Evolutionary conservation across 1,140 invertebrate genomes (phyloP), one percentile per base, ranked within the genome.

Genomic region (Trissolcus basalis): DNA sequence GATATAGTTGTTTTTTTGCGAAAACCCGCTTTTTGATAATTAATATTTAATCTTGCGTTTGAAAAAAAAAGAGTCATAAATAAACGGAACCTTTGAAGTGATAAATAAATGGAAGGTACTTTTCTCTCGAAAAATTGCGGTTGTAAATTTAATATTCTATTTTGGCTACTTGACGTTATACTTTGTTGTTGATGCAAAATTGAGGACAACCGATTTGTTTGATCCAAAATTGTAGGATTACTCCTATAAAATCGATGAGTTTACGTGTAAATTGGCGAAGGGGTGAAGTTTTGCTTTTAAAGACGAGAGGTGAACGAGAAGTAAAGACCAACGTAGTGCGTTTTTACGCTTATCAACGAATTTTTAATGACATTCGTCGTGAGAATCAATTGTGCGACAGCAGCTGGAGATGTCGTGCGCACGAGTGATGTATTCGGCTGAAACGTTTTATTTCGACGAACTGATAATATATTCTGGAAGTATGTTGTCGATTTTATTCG

Each of bases 311-410:
- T 32, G 56, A 47, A 11, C 9, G n/a, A 11, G 9, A 39, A 11
- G 33, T 35, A n/a, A 39, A 67, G 45, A 68, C 49, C 56, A 68
- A 58, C 59, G 47, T 45, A 33, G n/a, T 32, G 73, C 73, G 73
- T 61, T 54, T 2, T 65, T 67, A 70, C 68, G 74, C 55, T 77
- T 72, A 77, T 77, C 74, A 77, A 71, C 74, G 74, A 77, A 77
- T 72, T 71, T 71, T 63, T 65, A 51, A 39, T 55, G 51, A 58
- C 63, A 48, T 68, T 63, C 67, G 61, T 67, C 61, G 67, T 71
- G 13, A n/a, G 9, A 5, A 36, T 59, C 5, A 51, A 41, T 13
- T 27, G 7, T 36, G 19, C 49, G 74, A 53, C 59, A 55, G n/a
- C 16, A 49, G 53, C 50, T 49, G 44, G 15, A n/a, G 51, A 61